Base-by-base conservation (phyloP, 2,113 vertebrate species). In the Petromus typicus region DNA sequence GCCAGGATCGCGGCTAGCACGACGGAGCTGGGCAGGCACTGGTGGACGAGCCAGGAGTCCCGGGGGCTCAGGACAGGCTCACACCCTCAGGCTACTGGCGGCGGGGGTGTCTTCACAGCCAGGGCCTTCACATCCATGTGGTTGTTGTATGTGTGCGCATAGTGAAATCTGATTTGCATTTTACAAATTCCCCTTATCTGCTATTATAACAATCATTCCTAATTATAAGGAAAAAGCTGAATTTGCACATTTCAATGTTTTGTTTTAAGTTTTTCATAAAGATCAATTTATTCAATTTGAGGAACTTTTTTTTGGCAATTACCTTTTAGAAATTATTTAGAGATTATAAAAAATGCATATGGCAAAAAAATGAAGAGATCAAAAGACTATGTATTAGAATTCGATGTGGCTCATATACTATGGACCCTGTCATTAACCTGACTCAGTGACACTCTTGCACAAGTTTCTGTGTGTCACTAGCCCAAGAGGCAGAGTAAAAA, bases 261-360 rank as follows among this genome's bases (percentile, higher is more conserved):
- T n/a, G n/a, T n/a, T 93, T 45, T 43, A 8, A 43, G 16, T 12
- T 86, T 86, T 83, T 69, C 73, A 71, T 69, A 89, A 94, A 88
- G n/a, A n/a, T n/a, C n/a, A 89, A 85, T 48, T 79, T 88, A 67
- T 75, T 76, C 57, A 92, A 67, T 82, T 90, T 84, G 51, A 93
- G 18, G 13, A 81, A 79, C 23, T 54, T 61, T 84, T n/a, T 34
- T 86, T 91, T 84, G 71, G 64, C 57, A 79, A 80, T 48, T 14
- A 4, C 27, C 91, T 93, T 95, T 61, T 85, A 75, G n/a, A 94
- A 93, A 89, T 86, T 56, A 95, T 63, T 79, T 69, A 89, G 91
- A 96, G 67, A 75, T 91, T 83, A 75, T 69, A n/a, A 95, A 96
- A 90, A 3, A 84, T 45, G 11, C 2, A n/a, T 69, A 81, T 56